Percentiles rank a stretch among this genome's conserved stretches.
Evolutionary conservation across 2,888 invertebrate genomes (phyloP).

Genomic region (Andrena minutula): DNA sequence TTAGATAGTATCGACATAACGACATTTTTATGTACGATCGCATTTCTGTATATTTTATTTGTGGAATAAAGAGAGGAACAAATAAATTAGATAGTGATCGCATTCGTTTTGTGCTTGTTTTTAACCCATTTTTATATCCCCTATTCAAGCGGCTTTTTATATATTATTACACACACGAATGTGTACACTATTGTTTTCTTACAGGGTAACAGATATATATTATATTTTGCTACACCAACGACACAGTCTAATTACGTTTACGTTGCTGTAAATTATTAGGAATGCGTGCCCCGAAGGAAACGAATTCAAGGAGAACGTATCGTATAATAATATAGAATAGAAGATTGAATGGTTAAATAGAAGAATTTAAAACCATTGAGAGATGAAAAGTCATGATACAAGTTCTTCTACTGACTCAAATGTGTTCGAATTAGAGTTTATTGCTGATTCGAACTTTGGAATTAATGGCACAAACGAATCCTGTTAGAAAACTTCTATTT

Average conservation of each 20-base stretch:
- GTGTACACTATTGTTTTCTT: constrained; percentile 58
- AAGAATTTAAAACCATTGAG: constrained; percentile 26
- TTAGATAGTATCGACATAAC: constrained; percentile 55
- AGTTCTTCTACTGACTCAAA: background rate
- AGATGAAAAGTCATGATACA: constrained; percentile 10
- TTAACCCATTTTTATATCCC: constrained; percentile 78
- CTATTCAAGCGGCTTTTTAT: constrained; percentile 75
- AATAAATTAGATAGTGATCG: constrained; percentile 68
- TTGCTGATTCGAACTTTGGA: constrained; percentile 41
- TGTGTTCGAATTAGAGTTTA: constrained; percentile 28
- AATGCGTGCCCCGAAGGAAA: constrained; percentile 44
- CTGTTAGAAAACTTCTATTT: background rate
- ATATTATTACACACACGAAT: constrained; percentile 71
- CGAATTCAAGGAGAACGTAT: constrained; percentile 38
- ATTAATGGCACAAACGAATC: constrained; percentile 45
- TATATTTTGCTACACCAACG: constrained; percentile 61
- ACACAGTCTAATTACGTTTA: constrained; percentile 58
- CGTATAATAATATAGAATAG: constrained; percentile 46
- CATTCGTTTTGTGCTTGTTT: constrained; percentile 82
- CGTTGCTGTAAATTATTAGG: constrained; percentile 61
- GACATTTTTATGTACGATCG: constrained; percentile 77
- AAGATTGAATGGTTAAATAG: constrained; percentile 46
- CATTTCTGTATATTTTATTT: constrained; percentile 80
- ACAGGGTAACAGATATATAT: constrained; percentile 53
- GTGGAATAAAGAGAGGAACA: constrained; percentile 78